Conservation (phyloP, 2,113 vertebrate species). For the Notarius lentiginosus region DNA sequence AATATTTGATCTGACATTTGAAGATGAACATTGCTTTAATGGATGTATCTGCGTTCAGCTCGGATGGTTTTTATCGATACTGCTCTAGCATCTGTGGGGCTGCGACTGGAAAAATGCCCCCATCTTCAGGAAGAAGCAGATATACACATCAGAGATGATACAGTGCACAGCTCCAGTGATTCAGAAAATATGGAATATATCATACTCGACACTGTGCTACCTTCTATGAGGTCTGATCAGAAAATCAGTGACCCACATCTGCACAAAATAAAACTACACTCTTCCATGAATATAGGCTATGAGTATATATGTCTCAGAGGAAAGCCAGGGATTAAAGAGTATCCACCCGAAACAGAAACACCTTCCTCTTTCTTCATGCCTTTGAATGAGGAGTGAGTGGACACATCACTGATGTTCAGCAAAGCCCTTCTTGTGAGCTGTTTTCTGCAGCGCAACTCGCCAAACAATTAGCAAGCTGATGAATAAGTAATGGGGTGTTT, state of each 20-base stretch:
- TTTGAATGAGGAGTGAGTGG: neutral
- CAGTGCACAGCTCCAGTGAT: slow-evolving; percentile 36
- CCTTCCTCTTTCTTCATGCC: slow-evolving; percentile 3
- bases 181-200: slow-evolving; percentile 45
- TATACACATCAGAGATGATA: slow-evolving; percentile 43
- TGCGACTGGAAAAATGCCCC: slow-evolving; percentile 1
- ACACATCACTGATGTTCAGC: neutral
- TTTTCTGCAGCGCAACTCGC: slow-evolving; percentile 15
- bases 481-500: slow-evolving; percentile 41
- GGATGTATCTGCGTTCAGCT: neutral
- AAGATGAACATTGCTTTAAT: neutral
- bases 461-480: slow-evolving; percentile 36
- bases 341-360: neutral
- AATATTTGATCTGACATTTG: neutral
- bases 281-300: slow-evolving; percentile 16
- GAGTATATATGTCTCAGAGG: slow-evolving; percentile 1
- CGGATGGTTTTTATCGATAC: neutral
- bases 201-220: slow-evolving; percentile 11
- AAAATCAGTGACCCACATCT: slow-evolving; percentile 36
- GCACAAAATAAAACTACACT: slow-evolving; percentile 18
- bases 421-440: neutral
- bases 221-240: slow-evolving; percentile 30
- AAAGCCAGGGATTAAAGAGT: slow-evolving; percentile 6
- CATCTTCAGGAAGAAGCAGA: slow-evolving; percentile 27
- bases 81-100: neutral